Evolutionary conservation across 2,797 vertebrate species (phyloP), one percentile per base, ranked within the genome.

Genomic region (Crossoptilon crossoptilon): DNA sequence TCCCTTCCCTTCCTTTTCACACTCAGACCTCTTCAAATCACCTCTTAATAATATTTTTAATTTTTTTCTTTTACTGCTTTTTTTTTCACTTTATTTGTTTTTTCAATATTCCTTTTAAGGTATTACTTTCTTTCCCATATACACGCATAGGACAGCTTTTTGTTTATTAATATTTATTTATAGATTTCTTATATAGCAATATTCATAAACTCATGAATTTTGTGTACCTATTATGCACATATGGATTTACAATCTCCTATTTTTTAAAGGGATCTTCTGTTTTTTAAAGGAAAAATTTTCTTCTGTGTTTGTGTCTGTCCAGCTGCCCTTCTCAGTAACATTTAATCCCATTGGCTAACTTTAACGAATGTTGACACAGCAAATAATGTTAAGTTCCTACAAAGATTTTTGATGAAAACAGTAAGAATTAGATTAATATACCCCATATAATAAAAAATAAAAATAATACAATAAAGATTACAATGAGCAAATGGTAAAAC

Each of bases 121-220:
- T 60, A 73, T 80, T 17, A 56, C 10, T 80, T 85, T 35, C 10
- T 80, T 87, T 35, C 11, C 17, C 6, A 43, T 9, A 33, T 59
- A 39, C 6, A 88, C 26, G 9, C 18, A 67, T 56, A 51, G 11
- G 37, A 76, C 18, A 35, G 16, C 39, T 73, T 29, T 37, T 66
- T 8, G 4, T 75, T 35, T 49, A 66, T 10, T 62, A 75, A 56
- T n/a, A 56, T 10, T 69, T 92, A 68, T 46, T 49, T 27, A 44
- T 15, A 70, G 3, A 3, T 64, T 88, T 86, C 35, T 84, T 67
- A 67, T 3, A 12, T 43, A 87, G 23, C 58, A 72, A 59, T 73
- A 69, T 80, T 84, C 89, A 77, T 68, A 59, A 88, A 79, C 26
- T 63, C 39, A 41, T 64, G 27, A 68, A 11, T 88, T 75, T 21